These are phyloP conservation scores for Microcebus jonahi DNA, from an alignment of 2,113 vertebrate genomes.

Conservation along the genomic window DNA sequence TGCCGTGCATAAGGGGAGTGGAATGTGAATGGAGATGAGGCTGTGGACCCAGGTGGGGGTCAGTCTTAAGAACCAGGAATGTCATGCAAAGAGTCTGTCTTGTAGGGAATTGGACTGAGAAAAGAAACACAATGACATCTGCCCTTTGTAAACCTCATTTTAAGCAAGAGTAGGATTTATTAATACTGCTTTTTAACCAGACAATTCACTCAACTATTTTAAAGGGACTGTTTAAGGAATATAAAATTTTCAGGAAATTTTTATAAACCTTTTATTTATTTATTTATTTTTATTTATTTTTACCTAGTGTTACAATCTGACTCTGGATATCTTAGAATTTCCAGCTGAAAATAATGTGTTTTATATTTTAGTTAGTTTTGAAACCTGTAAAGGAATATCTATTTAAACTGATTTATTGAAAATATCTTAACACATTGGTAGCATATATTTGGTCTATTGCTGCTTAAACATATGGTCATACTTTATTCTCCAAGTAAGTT, in stretches of 20 bases:
- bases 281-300: background rate
- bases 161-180: background rate
- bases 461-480: background rate
- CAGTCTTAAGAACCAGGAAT: accelerated
- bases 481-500: background rate
- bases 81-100: background rate
- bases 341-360: background rate
- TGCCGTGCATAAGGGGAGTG: background rate
- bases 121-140: background rate
- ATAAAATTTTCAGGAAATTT: background rate
- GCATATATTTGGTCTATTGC: background rate
- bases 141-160: background rate
- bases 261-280: background rate
- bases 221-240: background rate
- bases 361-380: background rate
- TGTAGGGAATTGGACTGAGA: background rate
- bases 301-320: background rate
- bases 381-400: background rate
- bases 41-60: too few relatives aligned
- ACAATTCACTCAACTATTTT: background rate
- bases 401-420: background rate
- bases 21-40: background rate
- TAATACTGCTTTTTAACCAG: background rate
- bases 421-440: background rate
- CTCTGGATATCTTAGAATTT: background rate